These are phyloP conservation scores for Hiodon tergisus DNA, from an alignment of 2,113 vertebrate species.

Conservation along the genomic window DNA sequence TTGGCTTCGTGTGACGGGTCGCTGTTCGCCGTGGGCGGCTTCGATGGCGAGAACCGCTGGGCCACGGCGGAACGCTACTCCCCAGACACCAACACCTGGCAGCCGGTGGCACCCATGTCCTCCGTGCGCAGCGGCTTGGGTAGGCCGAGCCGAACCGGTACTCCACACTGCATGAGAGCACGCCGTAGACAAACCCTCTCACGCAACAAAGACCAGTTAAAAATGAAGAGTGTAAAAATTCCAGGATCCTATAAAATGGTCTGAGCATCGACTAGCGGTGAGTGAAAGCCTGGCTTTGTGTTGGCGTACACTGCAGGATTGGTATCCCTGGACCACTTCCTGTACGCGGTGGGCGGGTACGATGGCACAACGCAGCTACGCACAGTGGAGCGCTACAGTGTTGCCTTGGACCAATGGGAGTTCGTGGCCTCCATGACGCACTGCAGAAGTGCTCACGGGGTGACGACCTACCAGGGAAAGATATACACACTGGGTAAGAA, in stretches of 20 bases:
- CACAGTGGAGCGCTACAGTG: conserved; percentile 63
- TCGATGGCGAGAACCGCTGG: conserved; percentile 66
- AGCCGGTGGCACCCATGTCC: conserved; percentile 60
- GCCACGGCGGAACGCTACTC: conserved; percentile 65
- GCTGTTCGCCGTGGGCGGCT: conserved; percentile 69
- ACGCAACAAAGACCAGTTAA: background rate
- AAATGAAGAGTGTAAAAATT: background rate
- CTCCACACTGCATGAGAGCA: background rate
- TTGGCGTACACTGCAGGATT: conserved; percentile 46
- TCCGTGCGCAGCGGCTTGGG: conserved; percentile 66
- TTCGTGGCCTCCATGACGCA: conserved; percentile 59
- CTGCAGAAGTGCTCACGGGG: conserved; percentile 66
- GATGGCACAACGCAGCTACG: conserved; percentile 62
- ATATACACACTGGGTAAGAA: conserved; percentile 66
- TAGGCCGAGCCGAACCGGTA: conserved; percentile 34
- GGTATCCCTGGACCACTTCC: conserved; percentile 56
- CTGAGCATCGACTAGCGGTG: no score
- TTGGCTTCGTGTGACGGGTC: conserved; percentile 58
- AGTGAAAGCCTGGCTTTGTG: no score
- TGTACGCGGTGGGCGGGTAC: conserved; percentile 69
- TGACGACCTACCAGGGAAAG: conserved; percentile 56
- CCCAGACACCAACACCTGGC: conserved; percentile 67
- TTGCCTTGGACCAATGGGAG: conserved; percentile 60
- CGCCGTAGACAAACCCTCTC: no score
- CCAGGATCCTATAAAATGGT: no score